Evolutionary conservation across 1,140 invertebrate species (phyloP), one percentile per base, ranked within the genome.

Genomic region (Arctopsyche grandis): DNA sequence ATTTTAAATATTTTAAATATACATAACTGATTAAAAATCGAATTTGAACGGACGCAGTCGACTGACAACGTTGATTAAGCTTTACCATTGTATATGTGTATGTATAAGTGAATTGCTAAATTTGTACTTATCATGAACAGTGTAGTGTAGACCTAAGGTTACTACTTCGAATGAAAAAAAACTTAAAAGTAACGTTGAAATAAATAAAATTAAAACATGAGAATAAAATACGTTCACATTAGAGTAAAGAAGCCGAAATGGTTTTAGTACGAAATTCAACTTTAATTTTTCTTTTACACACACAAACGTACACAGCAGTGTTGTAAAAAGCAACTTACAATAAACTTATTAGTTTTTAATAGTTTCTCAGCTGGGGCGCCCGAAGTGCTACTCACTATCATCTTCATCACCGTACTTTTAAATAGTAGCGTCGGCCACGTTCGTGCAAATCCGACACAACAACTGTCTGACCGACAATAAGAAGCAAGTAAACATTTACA

Each of bases 81-180:
- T 38, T 38, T 38, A 38, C 29, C 29, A 38, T 38, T 38, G 29
- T 38, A 38, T 38, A n/a, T n/a, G n/a, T n/a, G n/a, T n/a, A n/a
- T n/a, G n/a, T n/a, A 38, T 7, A 38, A 38, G 16, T 60, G 56
- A 60, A 21, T 60, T 19, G 21, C 56, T 60, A 60, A 60, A 60
- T 60, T 60, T 60, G 56, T 60, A 60, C 56, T 60, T 60, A 60
- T 19, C 16, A 60, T 60, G 56, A 60, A 60, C 56, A 60, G 9
- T 60, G 56, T 60, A 60, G n/a, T 4, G 29, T n/a, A n/a, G 52
- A 56, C 52, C 21, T 19, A 60, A 9, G 16, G 16, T 19, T 60
- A 60, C 56, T 60, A 19, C 16, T 60, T 60, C 21, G 16, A 60
- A 21, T 7, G 52, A 16, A 38, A 38, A 1, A 38, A 38, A 38